phyloP scores from a whole-genome alignment of 2,888 invertebrate species.

The Hypomecis atomaria region DNA sequence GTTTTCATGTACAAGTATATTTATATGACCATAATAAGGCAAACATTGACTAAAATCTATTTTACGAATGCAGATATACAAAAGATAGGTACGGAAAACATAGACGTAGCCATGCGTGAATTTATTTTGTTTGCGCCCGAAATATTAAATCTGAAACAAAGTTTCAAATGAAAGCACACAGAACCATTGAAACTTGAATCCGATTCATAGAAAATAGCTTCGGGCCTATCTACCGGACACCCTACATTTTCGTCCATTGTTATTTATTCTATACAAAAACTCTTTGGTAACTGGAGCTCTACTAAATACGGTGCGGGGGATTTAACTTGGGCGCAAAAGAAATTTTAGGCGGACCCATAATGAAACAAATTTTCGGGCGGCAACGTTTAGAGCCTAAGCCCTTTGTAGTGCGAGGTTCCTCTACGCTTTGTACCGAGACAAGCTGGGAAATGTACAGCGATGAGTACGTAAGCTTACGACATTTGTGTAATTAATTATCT shows the following conservation, averaged over 20 bases:
- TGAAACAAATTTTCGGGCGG: slow-evolving; percentile 82
- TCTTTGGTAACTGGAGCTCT: slow-evolving; percentile 66
- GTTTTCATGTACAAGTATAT: not conserved
- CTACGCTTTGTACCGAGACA: slow-evolving; percentile 69
- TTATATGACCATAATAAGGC: not conserved
- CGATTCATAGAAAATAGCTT: slow-evolving; percentile 52
- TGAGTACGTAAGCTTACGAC: slow-evolving; percentile 25
- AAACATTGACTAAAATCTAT: slow-evolving; percentile 11
- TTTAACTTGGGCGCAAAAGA: slow-evolving; percentile 65
- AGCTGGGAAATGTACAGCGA: slow-evolving; percentile 20
- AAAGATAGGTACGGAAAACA: slow-evolving; percentile 23
- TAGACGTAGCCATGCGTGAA: slow-evolving; percentile 24
- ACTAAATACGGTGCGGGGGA: slow-evolving; percentile 61
- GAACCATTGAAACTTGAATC: slow-evolving; percentile 43
- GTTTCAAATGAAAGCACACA: slow-evolving; percentile 38
- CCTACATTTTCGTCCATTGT: slow-evolving; percentile 61
- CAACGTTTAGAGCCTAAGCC: slow-evolving; percentile 79
- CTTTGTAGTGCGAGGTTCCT: slow-evolving; percentile 73
- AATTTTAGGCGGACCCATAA: slow-evolving; percentile 73
- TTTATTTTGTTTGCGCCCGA: slow-evolving; percentile 22
- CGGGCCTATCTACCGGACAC: slow-evolving; percentile 58
- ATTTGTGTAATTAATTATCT: not conserved
- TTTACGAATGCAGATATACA: slow-evolving; percentile 12
- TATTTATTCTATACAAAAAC: slow-evolving; percentile 59
- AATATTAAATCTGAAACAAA: slow-evolving; percentile 31